These are phyloP conservation scores for Podarcis siculus DNA, from an alignment of 2,797 vertebrate species.

Conservation along the genomic window DNA sequence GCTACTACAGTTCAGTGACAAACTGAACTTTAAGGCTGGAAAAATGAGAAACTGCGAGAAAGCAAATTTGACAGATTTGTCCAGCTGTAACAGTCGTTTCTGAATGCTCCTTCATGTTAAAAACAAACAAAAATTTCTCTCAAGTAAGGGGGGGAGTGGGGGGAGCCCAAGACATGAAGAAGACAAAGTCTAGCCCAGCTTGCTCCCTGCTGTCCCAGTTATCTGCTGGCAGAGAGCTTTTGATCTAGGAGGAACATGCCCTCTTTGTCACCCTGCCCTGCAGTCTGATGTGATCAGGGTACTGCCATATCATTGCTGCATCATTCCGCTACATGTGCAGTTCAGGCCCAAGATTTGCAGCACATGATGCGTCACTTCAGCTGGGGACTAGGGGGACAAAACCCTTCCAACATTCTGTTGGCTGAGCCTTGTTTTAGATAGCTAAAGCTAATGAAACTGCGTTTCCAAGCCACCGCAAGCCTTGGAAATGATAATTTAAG, in stretches of 20 bases:
- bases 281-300: too few species aligned
- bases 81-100: too few species aligned
- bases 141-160: background rate
- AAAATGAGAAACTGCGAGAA: too few species aligned
- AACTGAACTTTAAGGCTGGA: too few species aligned
- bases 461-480: too few species aligned
- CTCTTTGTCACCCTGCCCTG: background rate
- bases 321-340: background rate
- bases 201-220: background rate
- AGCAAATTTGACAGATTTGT: too few species aligned
- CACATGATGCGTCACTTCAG: background rate
- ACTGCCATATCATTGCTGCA: background rate
- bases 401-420: background rate
- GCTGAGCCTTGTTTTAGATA: background rate
- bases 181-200: background rate
- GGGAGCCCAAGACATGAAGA: background rate
- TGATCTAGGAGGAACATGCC: background rate
- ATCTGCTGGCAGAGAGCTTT: background rate
- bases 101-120: background rate
- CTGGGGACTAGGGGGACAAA: background rate
- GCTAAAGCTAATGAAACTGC: conserved; percentile 14
- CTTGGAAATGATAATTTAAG: too few species aligned
- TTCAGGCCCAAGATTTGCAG: background rate
- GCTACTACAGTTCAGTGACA: too few species aligned
- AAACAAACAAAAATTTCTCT: background rate